Conservation (phyloP, 2,888 invertebrate genomes). For the Stenodera caucasica region DNA sequence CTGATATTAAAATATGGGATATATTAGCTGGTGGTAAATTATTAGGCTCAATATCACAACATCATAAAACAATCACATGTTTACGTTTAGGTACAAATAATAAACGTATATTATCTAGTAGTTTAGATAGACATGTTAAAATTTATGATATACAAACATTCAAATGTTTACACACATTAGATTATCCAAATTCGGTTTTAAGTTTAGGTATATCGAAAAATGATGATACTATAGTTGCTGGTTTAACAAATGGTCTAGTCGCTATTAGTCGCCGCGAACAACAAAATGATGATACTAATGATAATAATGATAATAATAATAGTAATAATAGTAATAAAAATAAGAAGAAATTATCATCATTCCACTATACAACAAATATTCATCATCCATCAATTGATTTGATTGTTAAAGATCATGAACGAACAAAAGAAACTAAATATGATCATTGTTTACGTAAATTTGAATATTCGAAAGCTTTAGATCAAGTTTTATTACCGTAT, state of each 20-base stretch:
- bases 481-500: conserved; percentile 65
- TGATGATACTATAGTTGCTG: conserved; percentile 86
- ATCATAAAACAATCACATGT: conserved; percentile 94
- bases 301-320: no score
- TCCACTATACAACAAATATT: conserved; percentile 53
- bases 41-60: conserved; percentile 82
- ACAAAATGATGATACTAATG: conserved; percentile 52
- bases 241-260: conserved; percentile 90
- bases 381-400: conserved; percentile 56
- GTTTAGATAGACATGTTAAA: conserved; percentile 91
- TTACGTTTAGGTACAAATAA: conserved; percentile 80
- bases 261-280: conserved; percentile 80
- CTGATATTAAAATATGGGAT: conserved; percentile 92
- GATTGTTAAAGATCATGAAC: conserved; percentile 55
- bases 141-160: conserved; percentile 87
- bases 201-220: conserved; percentile 75
- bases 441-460: conserved; percentile 78
- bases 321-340: no score
- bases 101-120: conserved; percentile 82
- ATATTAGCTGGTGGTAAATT: conserved; percentile 83
- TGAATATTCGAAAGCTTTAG: conserved; percentile 79
- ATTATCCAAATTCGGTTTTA: conserved; percentile 88
- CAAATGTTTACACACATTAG: conserved; percentile 83
- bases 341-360: conserved; percentile 55
- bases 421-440: conserved; percentile 60